Conservation (phyloP, 2,888 invertebrate species). For the Lacanobia oleracea region DNA sequence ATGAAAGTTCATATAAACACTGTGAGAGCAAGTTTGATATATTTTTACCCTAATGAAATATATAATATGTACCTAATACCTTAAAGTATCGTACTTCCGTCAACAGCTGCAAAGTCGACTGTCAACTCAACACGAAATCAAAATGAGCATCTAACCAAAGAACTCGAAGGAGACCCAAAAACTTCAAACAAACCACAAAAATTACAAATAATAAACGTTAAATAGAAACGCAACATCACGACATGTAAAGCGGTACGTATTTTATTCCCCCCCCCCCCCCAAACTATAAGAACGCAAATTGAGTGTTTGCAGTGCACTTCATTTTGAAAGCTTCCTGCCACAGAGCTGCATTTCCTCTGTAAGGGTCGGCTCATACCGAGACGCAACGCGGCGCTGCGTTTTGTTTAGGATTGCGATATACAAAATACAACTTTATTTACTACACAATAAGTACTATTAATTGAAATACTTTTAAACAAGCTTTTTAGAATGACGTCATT, state of each 20-base stretch:
- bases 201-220: slow-evolving; percentile 1
- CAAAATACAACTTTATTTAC: not conserved
- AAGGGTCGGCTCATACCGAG: not conserved
- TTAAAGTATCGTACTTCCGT: too few species aligned
- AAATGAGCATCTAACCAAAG: not conserved
- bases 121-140: not conserved
- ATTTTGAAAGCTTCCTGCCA: slow-evolving; percentile 82
- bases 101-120: too few species aligned
- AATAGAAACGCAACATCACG: slow-evolving; percentile 16
- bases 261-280: slow-evolving; percentile 71
- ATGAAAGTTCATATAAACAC: not conserved
- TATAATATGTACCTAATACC: too few species aligned
- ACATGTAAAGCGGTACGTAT: slow-evolving; percentile 53
- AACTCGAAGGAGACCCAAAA: not conserved
- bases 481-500: too few species aligned
- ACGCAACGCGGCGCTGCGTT: not conserved
- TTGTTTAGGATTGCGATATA: not conserved
- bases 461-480: too few species aligned
- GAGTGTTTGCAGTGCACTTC: slow-evolving; percentile 86
- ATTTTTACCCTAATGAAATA: too few species aligned
- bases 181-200: not conserved
- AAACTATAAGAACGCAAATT: slow-evolving; percentile 77
- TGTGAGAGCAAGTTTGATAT: too few species aligned
- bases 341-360: slow-evolving; percentile 59
- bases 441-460: too few species aligned